Percentiles rank a stretch among this genome's conserved stretches.
Evolutionary conservation across 2,797 vertebrate genomes (phyloP).

Genomic region (Rousettus madagascariensis): DNA sequence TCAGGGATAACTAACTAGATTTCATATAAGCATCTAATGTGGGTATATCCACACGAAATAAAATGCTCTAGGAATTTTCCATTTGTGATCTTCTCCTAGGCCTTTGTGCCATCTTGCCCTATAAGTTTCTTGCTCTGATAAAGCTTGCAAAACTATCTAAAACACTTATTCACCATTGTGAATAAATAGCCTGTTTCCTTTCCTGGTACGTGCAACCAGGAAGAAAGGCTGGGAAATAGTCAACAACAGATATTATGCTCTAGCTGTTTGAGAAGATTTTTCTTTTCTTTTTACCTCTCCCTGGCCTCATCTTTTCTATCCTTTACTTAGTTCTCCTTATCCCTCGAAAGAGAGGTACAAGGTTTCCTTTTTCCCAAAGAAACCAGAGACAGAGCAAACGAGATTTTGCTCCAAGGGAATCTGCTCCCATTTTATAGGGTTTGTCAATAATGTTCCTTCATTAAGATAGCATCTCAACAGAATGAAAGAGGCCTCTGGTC

Average conservation of each 20-base stretch:
- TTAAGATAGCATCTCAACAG: slow-evolving; percentile 69
- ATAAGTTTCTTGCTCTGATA: neutral
- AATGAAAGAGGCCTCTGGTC: slow-evolving; percentile 44
- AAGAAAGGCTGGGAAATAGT: neutral
- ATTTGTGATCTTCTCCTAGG: neutral
- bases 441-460: slow-evolving; percentile 65
- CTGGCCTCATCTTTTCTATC: neutral
- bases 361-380: slow-evolving; percentile 50
- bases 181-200: neutral
- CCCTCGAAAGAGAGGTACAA: slow-evolving; percentile 65
- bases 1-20: neutral
- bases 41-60: neutral
- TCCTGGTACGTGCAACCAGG: neutral
- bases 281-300: neutral
- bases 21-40: neutral
- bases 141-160: slow-evolving; percentile 20
- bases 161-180: neutral
- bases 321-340: slow-evolving; percentile 37
- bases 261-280: neutral
- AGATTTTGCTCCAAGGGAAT: slow-evolving; percentile 66
- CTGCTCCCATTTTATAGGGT: slow-evolving; percentile 59
- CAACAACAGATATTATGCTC: neutral
- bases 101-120: neutral
- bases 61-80: neutral
- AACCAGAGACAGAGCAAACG: slow-evolving; percentile 48